Evolutionary conservation across 2,113 vertebrate species (phyloP), one percentile per base, ranked within the genome.

Genomic region (Siphamia tubifer): DNA sequence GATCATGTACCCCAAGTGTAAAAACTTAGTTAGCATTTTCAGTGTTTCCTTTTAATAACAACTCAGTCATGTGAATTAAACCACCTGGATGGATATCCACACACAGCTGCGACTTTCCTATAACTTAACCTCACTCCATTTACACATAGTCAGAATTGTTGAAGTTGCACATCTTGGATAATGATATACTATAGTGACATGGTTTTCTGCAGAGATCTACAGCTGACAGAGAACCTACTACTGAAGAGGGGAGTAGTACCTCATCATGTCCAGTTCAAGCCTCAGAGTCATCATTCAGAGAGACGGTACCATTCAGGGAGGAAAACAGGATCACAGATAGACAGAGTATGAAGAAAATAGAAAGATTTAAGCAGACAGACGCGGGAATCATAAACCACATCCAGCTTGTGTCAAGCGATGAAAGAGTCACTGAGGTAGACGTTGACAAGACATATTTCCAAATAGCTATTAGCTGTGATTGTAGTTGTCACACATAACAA

Each of bases 161-260:
- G 3, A 35, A 17, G 12, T 42, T 28, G 21, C 34, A 20, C 21
- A n/a, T 52, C 12, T 15, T n/a, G n/a, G 21, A 48, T 20, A 40
- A 45, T 4, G 4, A 7, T 40, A 16, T 68, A 20, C 12, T 65
- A 48, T 4, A 64, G 25, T 68, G n/a, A 53, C 13, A 24, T 31
- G 30, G 25, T 55, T 2, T 54, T 51, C 11, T 43, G 7, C 66
- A 80, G 75, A 16, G 20, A 20, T 31, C 63, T 1, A 24, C 28
- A 24, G 35, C 36, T 66, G 54, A 54, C 19, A 63, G 25, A 51
- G 65, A 68, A 25, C 62, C 79, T n/a, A n/a, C n/a, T 30, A 31
- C 38, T 17, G 44, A 45, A 13, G 67, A 77, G 56, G 63, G 52
- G 58, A 73, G 63, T 75, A 72, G 61, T 49, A 64, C 24, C 47